These are phyloP conservation scores for Galaxea fascicularis DNA, from an alignment of 92 coral and sea anemone genomes.

Conservation along the genomic window DNA sequence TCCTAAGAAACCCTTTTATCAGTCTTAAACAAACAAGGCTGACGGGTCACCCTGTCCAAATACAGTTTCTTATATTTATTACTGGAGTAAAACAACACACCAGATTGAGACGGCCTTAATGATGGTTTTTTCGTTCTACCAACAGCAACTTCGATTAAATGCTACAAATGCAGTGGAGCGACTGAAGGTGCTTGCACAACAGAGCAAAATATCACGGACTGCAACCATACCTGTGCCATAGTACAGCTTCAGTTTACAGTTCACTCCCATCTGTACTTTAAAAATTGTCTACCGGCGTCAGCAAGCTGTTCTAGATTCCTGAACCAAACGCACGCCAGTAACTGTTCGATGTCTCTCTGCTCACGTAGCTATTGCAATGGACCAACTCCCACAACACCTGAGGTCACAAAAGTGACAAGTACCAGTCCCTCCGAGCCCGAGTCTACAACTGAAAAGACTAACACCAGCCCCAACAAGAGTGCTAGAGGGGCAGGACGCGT, in stretches of 20 bases:
- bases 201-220: neutral
- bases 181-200: neutral
- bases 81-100: too few species aligned
- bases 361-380: slow-evolving; percentile 34
- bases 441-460: neutral
- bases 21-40: too few species aligned
- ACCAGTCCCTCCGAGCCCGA: neutral
- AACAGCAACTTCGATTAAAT: slow-evolving; percentile 19
- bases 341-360: neutral
- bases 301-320: neutral
- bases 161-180: neutral
- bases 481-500: neutral
- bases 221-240: neutral
- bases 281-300: neutral
- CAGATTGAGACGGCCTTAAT: neutral
- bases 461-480: neutral
- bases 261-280: neutral
- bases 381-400: slow-evolving; percentile 12
- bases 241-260: neutral
- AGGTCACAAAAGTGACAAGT: neutral
- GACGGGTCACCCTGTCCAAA: too few species aligned
- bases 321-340: too few species aligned
- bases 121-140: neutral
- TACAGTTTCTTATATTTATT: too few species aligned
- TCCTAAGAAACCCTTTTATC: too few species aligned